phyloP scores from a whole-genome alignment of 2,888 invertebrate species.

The Mythimna pallens region DNA sequence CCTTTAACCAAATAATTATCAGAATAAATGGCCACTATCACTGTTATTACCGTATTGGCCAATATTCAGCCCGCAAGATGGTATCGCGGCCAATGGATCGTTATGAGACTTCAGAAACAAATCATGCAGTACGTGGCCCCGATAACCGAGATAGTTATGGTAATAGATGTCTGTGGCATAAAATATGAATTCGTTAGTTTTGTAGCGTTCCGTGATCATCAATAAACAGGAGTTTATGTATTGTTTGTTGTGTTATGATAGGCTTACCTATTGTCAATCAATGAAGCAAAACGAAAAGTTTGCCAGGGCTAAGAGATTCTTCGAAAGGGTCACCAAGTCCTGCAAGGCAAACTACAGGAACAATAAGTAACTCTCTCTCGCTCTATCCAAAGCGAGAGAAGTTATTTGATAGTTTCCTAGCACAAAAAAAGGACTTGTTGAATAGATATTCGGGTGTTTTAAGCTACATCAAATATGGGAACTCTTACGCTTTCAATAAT shows the following conservation, averaged over 20 bases:
- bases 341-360: too few relatives aligned
- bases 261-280: background rate
- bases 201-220: slow-evolving; percentile 38
- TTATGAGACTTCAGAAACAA: slow-evolving; percentile 79
- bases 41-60: slow-evolving; percentile 60
- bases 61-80: slow-evolving; percentile 79
- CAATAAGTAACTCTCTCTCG: too few relatives aligned
- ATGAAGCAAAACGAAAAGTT: background rate
- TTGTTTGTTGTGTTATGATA: background rate
- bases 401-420: too few relatives aligned
- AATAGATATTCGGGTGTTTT: background rate
- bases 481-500: background rate
- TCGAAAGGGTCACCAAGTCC: too few relatives aligned
- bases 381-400: too few relatives aligned
- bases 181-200: slow-evolving; percentile 60
- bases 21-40: too few relatives aligned
- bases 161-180: slow-evolving; percentile 61
- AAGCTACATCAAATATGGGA: background rate
- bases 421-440: too few relatives aligned
- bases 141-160: slow-evolving; percentile 76
- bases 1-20: too few relatives aligned
- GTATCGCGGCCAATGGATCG: slow-evolving; percentile 72
- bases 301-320: too few relatives aligned
- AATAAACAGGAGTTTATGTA: slow-evolving; percentile 42
- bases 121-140: slow-evolving; percentile 76